Percentiles rank a stretch among this genome's conserved stretches.
phyloP scores from a whole-genome alignment of 92 coral and sea anemone genomes.

The Desmophyllum pertusum region DNA sequence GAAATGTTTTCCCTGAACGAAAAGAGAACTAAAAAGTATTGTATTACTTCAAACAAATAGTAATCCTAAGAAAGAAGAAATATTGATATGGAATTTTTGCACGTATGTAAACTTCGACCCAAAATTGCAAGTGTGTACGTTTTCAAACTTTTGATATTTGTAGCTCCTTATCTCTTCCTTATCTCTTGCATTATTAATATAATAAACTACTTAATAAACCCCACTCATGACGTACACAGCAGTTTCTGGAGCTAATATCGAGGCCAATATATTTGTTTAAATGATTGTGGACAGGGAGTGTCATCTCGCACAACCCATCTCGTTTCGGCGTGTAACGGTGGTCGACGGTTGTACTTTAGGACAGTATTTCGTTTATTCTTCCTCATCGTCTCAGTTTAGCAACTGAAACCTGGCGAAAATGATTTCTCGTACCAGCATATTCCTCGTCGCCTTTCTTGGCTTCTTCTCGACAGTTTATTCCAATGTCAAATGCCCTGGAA shows the following conservation, averaged over 20 bases:
- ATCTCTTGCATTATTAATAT: no score
- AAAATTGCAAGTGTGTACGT: background rate
- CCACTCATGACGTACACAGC: background rate
- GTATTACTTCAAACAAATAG: background rate
- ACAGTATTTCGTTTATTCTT: background rate
- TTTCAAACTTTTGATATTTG: background rate
- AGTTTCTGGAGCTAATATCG: slow-evolving; percentile 16
- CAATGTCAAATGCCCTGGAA: slow-evolving; percentile 12
- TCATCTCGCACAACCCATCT: background rate
- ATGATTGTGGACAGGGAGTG: background rate
- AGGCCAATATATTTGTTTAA: background rate
- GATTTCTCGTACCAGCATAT: background rate
- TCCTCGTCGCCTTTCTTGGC: slow-evolving; percentile 7
- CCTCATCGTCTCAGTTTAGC: background rate
- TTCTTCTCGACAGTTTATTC: background rate
- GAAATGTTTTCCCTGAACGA: background rate
- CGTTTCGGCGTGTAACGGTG: background rate
- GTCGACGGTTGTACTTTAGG: background rate
- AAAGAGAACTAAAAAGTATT: background rate
- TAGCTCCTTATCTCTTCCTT: background rate
- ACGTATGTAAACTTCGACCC: background rate
- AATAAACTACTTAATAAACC: background rate
- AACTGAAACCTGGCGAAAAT: slow-evolving; percentile 5
- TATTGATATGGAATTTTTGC: background rate
- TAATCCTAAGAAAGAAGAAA: background rate